These are phyloP conservation scores for Danaus plexippus DNA, from an alignment of 1,140 invertebrate genomes.

Conservation along the genomic window DNA sequence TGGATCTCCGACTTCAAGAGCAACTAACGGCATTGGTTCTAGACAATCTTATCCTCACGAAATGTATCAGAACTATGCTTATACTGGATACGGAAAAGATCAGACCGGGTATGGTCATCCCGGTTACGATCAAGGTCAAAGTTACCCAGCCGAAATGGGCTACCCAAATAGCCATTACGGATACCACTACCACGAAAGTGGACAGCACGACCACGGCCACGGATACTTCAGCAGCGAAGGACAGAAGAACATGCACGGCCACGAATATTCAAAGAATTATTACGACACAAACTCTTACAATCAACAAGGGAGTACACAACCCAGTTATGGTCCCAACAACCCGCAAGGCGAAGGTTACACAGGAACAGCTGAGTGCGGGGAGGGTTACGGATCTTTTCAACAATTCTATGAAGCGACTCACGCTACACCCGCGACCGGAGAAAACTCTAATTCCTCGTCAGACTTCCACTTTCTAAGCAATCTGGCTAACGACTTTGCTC, in stretches of 20 bases:
- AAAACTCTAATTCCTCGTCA: slow-evolving; percentile 90
- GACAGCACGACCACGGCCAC: slow-evolving; percentile 59
- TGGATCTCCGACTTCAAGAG: slow-evolving; percentile 40
- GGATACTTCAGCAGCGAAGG: slow-evolving; percentile 54
- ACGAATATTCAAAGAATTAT: slow-evolving; percentile 63
- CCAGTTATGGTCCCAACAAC: slow-evolving; percentile 36
- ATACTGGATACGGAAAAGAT: slow-evolving; percentile 62
- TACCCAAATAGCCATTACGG: slow-evolving; percentile 68
- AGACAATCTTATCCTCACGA: slow-evolving; percentile 65
- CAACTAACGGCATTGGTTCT: slow-evolving; percentile 43
- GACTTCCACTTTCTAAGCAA: slow-evolving; percentile 94
- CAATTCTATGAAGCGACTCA: slow-evolving; percentile 78
- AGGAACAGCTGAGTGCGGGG: slow-evolving; percentile 74
- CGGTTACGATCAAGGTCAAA: slow-evolving; percentile 61
- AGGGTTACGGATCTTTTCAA: slow-evolving; percentile 78
- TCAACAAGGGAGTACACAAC: slow-evolving; percentile 44
- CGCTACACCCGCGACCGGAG: slow-evolving; percentile 72
- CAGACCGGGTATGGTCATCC: slow-evolving; percentile 61
- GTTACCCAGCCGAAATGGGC: slow-evolving; percentile 57
- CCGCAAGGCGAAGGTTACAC: slow-evolving; percentile 50
- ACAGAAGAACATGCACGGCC: slow-evolving; percentile 55
- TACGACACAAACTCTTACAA: slow-evolving; percentile 55
- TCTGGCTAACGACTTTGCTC: slow-evolving; percentile 90
- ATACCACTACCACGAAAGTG: slow-evolving; percentile 65
- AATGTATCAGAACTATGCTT: slow-evolving; percentile 72